Percentiles rank a stretch among this genome's conserved stretches.
These are phyloP conservation scores for Xyliphius kryptos DNA, from an alignment of 2,113 vertebrate genomes.

Conservation along the genomic window DNA sequence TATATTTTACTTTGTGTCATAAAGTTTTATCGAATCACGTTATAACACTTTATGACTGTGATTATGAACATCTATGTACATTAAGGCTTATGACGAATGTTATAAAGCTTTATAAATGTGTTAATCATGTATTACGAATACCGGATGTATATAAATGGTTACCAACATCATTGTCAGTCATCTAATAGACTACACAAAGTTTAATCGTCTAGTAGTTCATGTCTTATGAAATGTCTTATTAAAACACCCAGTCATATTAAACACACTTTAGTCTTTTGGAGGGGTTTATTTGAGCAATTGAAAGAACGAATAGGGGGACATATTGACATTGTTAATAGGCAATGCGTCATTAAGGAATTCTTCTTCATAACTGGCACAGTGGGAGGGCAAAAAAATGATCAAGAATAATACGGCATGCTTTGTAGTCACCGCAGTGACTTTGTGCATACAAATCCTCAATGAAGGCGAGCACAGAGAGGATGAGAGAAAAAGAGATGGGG, in stretches of 20 bases:
- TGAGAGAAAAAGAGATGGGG: slow-evolving; percentile 31
- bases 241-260: slow-evolving; percentile 51
- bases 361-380: slow-evolving; percentile 89
- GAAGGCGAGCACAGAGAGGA: slow-evolving; percentile 47
- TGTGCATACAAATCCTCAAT: slow-evolving; percentile 93
- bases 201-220: slow-evolving; percentile 7
- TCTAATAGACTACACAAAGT: slow-evolving; percentile 4
- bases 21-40: too few species aligned
- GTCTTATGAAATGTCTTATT: slow-evolving; percentile 33
- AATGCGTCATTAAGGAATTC: slow-evolving; percentile 92
- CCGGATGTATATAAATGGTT: too few species aligned
- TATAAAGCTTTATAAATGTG: too few species aligned
- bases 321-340: slow-evolving; percentile 86
- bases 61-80: too few species aligned
- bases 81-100: too few species aligned
- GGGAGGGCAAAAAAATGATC: slow-evolving; percentile 91
- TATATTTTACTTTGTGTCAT: too few species aligned
- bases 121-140: too few species aligned
- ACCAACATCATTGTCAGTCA: not conserved
- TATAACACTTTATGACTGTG: too few species aligned
- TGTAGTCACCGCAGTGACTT: slow-evolving; percentile 85
- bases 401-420: slow-evolving; percentile 91
- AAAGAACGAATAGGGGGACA: slow-evolving; percentile 69
- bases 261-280: slow-evolving; percentile 53
- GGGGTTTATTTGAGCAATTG: slow-evolving; percentile 59